Base-by-base conservation (phyloP, 37 sponge, comb jelly and placozoan genomes). In the Tethya wilhelma region DNA sequence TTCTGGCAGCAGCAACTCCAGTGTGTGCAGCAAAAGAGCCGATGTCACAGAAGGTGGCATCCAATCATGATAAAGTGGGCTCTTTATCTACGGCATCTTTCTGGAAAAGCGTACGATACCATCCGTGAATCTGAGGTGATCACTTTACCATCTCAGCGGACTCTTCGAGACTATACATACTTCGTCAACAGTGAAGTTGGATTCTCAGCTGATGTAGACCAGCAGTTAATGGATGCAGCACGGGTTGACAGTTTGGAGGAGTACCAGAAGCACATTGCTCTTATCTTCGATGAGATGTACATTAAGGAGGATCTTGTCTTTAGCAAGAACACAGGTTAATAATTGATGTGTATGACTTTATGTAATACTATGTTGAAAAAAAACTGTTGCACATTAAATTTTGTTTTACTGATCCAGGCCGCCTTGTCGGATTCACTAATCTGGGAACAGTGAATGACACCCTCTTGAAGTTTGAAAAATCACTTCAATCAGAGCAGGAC, bases 61-160 rank as follows among this genome's bases (percentile, higher is more conserved):
- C 86, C 86, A 19, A 25, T 85, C 2, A 44, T 86, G 39, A 79
- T 79, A 14, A 78, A 79, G 65, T 86, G 86, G 79, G 83, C 80
- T 37, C 34, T 86, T 38, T 75, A 78, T 40, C 73, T 86, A 9
- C 41, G 59, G 17, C 73, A 73, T 32, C 66, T 72, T 14, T 86
- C 86, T 38, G 53, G 77, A 32, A 66, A 44, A n/a, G 65, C 87
- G 1, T 87, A 79, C 64, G 64, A 87, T 25, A 53, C 75, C 8
- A 20, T 87, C 14, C 74, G 75, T 9, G 31, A 74, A n/a, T 74
- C 76, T 72, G 75, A 67, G 28, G 69, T 38, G 32, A 38, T 87
- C 38, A 22, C 42, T 26, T 69, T 84, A 40, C 85, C 78, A 56
- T 84, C 85, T 28, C 77, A 84, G 41, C 56, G 77, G 17, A 84